A percentile compares a stretch with the other conserved stretches of the same genome.
phyloP scores from a whole-genome alignment of 2,888 invertebrate species.

The Acleris laterana region DNA sequence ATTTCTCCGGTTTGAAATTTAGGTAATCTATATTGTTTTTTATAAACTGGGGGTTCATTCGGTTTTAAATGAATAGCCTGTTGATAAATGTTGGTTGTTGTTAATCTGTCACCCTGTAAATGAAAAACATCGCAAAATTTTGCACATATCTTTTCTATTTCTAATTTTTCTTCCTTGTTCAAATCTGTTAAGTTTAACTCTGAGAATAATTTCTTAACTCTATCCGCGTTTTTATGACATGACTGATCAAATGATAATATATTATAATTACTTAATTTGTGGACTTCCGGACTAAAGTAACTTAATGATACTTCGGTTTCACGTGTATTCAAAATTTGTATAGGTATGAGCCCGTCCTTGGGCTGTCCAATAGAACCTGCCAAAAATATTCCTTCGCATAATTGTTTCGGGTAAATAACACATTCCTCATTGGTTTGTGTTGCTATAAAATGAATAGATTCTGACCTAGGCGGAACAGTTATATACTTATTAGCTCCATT shows the following conservation, averaged over 20 bases:
- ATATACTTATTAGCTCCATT: constrained; percentile 2
- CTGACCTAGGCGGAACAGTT: background rate
- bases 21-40: constrained; percentile 4
- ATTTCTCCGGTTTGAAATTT: constrained; percentile 7
- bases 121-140: background rate
- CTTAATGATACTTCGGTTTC: constrained; percentile 1
- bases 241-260: background rate
- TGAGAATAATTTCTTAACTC: constrained; percentile 1
- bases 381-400: background rate
- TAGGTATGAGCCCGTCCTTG: background rate
- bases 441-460: background rate
- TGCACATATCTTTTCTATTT: constrained; percentile 5
- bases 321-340: constrained; percentile 3
- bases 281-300: background rate
- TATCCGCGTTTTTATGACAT: background rate
- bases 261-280: background rate
- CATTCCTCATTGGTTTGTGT: background rate
- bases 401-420: background rate
- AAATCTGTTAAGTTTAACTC: background rate
- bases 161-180: constrained; percentile 1
- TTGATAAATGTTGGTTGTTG: constrained; percentile 1
- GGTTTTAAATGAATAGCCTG: background rate
- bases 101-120: background rate
- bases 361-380: background rate
- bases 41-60: constrained; percentile 3